Conservation (phyloP, 2,888 invertebrate genomes). For the Neoscelio sp. region DNA sequence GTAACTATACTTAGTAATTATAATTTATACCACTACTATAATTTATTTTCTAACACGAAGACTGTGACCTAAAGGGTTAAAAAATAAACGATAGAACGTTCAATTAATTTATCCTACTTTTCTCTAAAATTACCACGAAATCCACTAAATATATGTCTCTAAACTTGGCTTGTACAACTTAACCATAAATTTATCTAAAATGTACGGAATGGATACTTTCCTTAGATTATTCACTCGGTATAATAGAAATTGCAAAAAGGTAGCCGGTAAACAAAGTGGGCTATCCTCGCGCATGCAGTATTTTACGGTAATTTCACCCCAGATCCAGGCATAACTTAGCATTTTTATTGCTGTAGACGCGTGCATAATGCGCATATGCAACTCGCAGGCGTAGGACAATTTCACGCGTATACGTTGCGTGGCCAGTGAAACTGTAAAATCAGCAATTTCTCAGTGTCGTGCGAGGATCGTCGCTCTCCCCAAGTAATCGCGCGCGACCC, state of each 20-base stretch:
- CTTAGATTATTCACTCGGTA: conserved; percentile 39
- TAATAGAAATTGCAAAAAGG: conserved; percentile 35
- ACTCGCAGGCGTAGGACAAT: conserved; percentile 40
- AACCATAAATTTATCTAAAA: conserved; percentile 23
- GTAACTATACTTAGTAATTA: too few relatives aligned
- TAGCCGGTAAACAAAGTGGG: conserved; percentile 32
- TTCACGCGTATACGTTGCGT: conserved; percentile 64
- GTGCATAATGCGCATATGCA: conserved; percentile 57
- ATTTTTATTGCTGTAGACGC: conserved; percentile 48
- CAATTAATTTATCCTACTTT: too few relatives aligned
- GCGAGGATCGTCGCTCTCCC: conserved; percentile 54
- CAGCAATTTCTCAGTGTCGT: conserved; percentile 66
- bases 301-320: conserved; percentile 61
- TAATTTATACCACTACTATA: too few relatives aligned
- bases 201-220: conserved; percentile 15
- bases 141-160: background rate
- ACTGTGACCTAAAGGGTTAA: too few relatives aligned
- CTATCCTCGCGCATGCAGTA: conserved; percentile 50
- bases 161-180: background rate
- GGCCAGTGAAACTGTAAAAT: conserved; percentile 64
- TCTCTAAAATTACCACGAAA: too few relatives aligned
- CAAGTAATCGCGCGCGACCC: conserved; percentile 58
- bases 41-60: too few relatives aligned
- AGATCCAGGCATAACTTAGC: conserved; percentile 42
- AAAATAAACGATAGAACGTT: too few relatives aligned